Conservation (phyloP, 2,888 invertebrate genomes). For the Ligdia adustata region DNA sequence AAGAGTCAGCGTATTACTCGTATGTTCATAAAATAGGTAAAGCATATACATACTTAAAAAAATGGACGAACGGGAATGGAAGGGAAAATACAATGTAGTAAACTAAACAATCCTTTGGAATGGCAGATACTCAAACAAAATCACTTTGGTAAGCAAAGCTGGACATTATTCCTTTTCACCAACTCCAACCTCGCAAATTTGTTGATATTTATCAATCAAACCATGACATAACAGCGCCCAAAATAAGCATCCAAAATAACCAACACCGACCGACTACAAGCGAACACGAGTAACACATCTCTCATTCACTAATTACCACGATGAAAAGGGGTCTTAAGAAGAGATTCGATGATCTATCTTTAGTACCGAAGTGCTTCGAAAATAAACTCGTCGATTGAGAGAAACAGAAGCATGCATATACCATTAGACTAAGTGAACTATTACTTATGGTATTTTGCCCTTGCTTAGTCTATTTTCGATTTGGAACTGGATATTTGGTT, state of each 20-base stretch:
- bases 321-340: slow-evolving; percentile 26
- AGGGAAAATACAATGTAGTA: no score
- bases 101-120: no score
- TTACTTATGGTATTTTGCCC: slow-evolving; percentile 11
- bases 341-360: slow-evolving; percentile 26
- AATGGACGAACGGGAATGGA: no score
- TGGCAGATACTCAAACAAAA: no score
- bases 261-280: slow-evolving; percentile 1
- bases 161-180: no score
- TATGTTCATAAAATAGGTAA: no score
- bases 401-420: slow-evolving; percentile 11
- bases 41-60: no score
- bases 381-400: slow-evolving; percentile 21
- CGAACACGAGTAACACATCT: slow-evolving; percentile 8
- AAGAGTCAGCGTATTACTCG: no score
- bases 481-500: no score
- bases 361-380: slow-evolving; percentile 19
- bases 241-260: slow-evolving; percentile 11
- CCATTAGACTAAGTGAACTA: slow-evolving; percentile 21
- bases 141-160: no score
- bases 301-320: slow-evolving; percentile 24
- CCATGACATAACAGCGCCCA: slow-evolving; percentile 1
- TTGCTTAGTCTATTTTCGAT: slow-evolving; percentile 8
- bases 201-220: slow-evolving; percentile 6
- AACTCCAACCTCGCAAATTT: slow-evolving; percentile 1